Evolutionary conservation across 2,888 invertebrate species (phyloP), one percentile per base, ranked within the genome.

Genomic region (Cephus nigrinus): DNA sequence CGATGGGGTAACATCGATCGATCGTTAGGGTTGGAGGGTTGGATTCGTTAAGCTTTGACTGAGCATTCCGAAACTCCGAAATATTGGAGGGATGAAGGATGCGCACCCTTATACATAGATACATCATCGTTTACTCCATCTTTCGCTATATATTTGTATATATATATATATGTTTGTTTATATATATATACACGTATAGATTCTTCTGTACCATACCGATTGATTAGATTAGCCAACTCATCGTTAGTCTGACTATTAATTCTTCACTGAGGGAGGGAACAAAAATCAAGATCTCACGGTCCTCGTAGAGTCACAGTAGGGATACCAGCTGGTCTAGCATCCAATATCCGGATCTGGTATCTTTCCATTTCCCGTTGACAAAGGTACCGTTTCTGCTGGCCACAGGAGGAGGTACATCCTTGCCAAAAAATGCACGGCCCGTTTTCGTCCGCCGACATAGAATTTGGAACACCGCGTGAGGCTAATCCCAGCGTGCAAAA

Each of bases 401-500:
- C 55, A 55, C 55, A 55, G 23, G 55, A 55, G 23, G 23, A 23
- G 23, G 9, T 5, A 23, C 55, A 55, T 9, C 55, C 55, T 55
- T 55, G 55, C 55, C 55, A 55, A 23, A 55, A 55, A 55, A 55
- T 55, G 2, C 55, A 23, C 55, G 9, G 55, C 9, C 55, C 23
- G 23, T 9, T 23, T 55, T 23, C 55, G 55, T 23, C 9, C 23
- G 55, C 55, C 23, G 55, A 9, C 23, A 9, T 55, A 55, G 23
- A 55, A 55, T 55, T 55, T 55, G 55, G 55, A 23, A 23, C 71
- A 71, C 32, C 71, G 71, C 12, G 32, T 33, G 15, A 71, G 32
- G 71, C 71, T 71, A 71, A 71, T 71, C 71, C 71, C 71, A 31
- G 31, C 71, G 71, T 71, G 71, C 32, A 71, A 71, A 71, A 71